Conservation (phyloP, 1,140 invertebrate genomes). For the Drosophila orosa region DNA sequence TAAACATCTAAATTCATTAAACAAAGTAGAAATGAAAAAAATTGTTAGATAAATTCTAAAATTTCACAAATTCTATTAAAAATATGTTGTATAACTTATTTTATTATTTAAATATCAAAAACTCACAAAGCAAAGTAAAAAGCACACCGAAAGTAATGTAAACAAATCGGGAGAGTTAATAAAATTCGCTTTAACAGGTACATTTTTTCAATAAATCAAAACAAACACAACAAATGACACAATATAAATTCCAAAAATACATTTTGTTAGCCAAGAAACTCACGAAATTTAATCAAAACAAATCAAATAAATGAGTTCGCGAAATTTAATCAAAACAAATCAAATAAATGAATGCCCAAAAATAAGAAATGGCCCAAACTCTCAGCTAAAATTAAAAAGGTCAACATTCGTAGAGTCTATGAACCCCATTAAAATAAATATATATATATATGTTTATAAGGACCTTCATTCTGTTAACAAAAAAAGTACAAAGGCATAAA, state of each 20-base stretch:
- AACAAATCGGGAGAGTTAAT: background rate
- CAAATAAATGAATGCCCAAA: background rate
- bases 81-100: background rate
- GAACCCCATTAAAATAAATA: constrained; percentile 18
- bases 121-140: background rate
- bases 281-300: background rate
- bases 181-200: background rate
- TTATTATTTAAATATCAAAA: background rate
- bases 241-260: background rate
- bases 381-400: constrained; percentile 1
- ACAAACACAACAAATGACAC: background rate
- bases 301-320: background rate
- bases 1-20: no score
- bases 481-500: constrained; percentile 32
- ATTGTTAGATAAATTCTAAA: no score
- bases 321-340: constrained; percentile 3
- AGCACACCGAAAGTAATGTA: background rate
- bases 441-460: background rate
- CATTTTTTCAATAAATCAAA: background rate
- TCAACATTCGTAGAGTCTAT: constrained; percentile 14
- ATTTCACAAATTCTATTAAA: background rate
- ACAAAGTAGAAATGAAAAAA: background rate
- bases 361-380: background rate
- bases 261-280: background rate
- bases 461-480: background rate